A percentile compares a stretch with the other conserved stretches of the same genome.
These are phyloP conservation scores for Ostrea denselamellosa DNA, from an alignment of 1,140 invertebrate genomes.

Conservation along the genomic window DNA sequence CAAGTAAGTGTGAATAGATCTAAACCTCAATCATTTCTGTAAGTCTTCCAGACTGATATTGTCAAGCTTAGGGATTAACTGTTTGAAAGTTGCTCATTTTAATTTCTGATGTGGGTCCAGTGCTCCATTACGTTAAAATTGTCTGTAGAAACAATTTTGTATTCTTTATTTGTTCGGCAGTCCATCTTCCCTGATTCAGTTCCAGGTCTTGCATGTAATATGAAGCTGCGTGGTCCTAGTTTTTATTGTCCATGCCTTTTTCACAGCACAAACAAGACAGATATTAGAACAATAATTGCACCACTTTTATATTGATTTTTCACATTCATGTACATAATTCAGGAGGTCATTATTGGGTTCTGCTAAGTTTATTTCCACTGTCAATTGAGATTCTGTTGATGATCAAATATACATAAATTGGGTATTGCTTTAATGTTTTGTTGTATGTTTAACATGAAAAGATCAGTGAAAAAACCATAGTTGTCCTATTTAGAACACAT, in stretches of 20 bases:
- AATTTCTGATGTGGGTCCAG: no score
- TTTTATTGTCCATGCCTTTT: not conserved
- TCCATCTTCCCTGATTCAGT: no score
- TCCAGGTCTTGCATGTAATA: not conserved
- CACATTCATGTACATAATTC: slow-evolving; percentile 31
- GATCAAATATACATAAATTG: slow-evolving; percentile 29
- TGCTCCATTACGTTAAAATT: no score
- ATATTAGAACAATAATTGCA: slow-evolving; percentile 36
- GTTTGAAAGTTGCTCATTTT: no score
- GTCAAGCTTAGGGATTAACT: no score
- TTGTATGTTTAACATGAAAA: slow-evolving; percentile 13
- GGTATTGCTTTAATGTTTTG: not conserved
- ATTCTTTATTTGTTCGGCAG: no score
- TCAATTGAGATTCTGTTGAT: slow-evolving; percentile 19
- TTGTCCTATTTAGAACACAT: not conserved
- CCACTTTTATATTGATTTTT: slow-evolving; percentile 29
- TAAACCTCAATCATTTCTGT: no score
- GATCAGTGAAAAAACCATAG: not conserved
- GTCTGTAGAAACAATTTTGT: no score
- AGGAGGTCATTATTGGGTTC: not conserved
- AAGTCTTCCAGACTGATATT: no score
- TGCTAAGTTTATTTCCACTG: slow-evolving; percentile 24
- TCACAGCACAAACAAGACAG: not conserved
- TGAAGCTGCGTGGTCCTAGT: not conserved
- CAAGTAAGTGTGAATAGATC: no score